Conservation (phyloP, 2,797 vertebrate genomes). For the Hyperoplus lanceolatus region DNA sequence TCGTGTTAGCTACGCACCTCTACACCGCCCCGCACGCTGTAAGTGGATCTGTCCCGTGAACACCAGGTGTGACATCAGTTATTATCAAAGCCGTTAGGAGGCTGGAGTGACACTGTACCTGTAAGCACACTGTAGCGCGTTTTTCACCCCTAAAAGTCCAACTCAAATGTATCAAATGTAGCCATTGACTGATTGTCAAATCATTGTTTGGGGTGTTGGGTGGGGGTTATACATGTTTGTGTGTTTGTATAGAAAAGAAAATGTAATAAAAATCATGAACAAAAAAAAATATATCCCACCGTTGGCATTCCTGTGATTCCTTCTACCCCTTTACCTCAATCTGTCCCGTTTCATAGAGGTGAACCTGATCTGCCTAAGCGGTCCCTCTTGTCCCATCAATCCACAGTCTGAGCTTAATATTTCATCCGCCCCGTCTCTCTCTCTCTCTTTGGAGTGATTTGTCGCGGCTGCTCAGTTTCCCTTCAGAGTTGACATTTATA, state of each 20-base stretch:
- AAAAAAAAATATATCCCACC: neutral
- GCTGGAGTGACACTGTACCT: constrained; percentile 29
- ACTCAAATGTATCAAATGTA: too few relatives aligned
- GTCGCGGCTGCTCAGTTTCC: constrained; percentile 65
- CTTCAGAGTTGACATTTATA: constrained; percentile 15
- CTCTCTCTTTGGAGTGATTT: constrained; percentile 59
- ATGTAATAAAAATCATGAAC: too few relatives aligned
- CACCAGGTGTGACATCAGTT: constrained; percentile 42
- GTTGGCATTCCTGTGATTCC: neutral
- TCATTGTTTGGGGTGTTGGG: neutral
- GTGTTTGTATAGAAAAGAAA: neutral
- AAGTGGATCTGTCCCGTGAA: constrained; percentile 26
- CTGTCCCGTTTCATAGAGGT: constrained; percentile 35
- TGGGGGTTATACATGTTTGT: neutral
- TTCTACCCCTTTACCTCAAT: constrained; percentile 3
- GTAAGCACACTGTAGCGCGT: neutral
- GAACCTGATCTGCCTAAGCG: constrained; percentile 54
- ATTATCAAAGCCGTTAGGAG: constrained; percentile 26
- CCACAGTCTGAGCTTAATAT: constrained; percentile 42
- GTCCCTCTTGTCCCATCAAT: constrained; percentile 68
- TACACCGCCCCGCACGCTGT: constrained; percentile 27
- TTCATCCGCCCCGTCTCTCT: constrained; percentile 35
- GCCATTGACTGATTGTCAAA: too few relatives aligned
- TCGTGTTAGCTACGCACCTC: constrained; percentile 49
- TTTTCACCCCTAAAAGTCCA: too few relatives aligned